These are phyloP conservation scores for Masnerella sp. DNA, from an alignment of 2,888 invertebrate genomes.

Conservation along the genomic window DNA sequence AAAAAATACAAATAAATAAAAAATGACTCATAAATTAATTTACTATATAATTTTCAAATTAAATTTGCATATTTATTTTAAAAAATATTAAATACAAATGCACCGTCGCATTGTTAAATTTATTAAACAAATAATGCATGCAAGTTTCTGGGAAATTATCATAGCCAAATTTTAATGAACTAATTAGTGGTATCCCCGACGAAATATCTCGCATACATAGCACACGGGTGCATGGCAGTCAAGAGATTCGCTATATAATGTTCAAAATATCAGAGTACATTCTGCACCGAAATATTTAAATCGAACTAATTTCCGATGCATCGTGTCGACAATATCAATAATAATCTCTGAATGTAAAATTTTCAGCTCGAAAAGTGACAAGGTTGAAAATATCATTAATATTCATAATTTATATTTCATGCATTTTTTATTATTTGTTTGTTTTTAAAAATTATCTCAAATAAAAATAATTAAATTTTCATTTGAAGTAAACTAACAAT, in stretches of 20 bases:
- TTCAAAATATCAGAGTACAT: not conserved
- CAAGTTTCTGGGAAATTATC: not conserved
- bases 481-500: no score
- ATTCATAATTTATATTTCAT: no score
- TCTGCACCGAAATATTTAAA: constrained; percentile 2
- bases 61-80: no score
- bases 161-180: constrained; percentile 3
- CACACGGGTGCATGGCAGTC: not conserved
- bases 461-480: no score
- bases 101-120: no score
- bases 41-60: no score
- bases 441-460: no score
- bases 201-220: not conserved
- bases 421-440: no score
- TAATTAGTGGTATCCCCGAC: not conserved
- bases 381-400: not conserved
- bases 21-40: no score
- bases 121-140: not conserved
- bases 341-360: not conserved
- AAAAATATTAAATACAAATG: no score
- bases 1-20: no score
- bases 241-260: not conserved
- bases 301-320: constrained; percentile 6
- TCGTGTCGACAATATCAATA: not conserved
- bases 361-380: not conserved